Evolutionary conservation across 2,113 vertebrate genomes (phyloP).

Genomic region (Engystomops pustulosus): DNA sequence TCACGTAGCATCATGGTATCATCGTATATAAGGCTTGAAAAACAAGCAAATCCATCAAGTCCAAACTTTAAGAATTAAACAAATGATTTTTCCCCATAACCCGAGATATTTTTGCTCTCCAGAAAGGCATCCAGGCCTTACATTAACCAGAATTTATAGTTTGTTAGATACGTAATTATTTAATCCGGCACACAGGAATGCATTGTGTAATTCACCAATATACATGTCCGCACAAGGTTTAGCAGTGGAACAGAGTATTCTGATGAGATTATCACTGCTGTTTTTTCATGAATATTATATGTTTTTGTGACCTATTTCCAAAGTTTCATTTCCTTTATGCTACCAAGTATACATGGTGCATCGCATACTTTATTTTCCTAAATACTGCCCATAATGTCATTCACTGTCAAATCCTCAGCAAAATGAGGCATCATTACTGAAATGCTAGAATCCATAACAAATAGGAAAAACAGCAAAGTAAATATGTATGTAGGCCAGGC

Average conservation of each 20-base stretch:
- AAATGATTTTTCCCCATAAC: too few relatives aligned
- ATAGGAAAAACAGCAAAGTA: background rate
- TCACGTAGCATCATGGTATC: too few relatives aligned
- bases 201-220: background rate
- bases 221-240: background rate
- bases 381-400: slow-evolving; percentile 3
- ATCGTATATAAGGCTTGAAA: too few relatives aligned
- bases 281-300: background rate
- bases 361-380: background rate
- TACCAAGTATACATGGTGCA: background rate
- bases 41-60: too few relatives aligned
- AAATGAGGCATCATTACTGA: slow-evolving; percentile 24
- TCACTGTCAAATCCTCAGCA: slow-evolving; percentile 12
- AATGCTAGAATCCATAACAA: background rate
- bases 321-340: background rate
- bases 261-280: background rate
- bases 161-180: too few relatives aligned
- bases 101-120: too few relatives aligned
- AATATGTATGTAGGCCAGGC: slow-evolving; percentile 5
- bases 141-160: too few relatives aligned
- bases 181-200: too few relatives aligned
- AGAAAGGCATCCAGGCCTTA: too few relatives aligned
- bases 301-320: slow-evolving; percentile 8
- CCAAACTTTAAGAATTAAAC: too few relatives aligned
- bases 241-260: background rate